A percentile compares a stretch with the other conserved stretches of the same genome.
Evolutionary conservation across 2,797 vertebrate genomes (phyloP).

Genomic region (Sebastes umbrosus): DNA sequence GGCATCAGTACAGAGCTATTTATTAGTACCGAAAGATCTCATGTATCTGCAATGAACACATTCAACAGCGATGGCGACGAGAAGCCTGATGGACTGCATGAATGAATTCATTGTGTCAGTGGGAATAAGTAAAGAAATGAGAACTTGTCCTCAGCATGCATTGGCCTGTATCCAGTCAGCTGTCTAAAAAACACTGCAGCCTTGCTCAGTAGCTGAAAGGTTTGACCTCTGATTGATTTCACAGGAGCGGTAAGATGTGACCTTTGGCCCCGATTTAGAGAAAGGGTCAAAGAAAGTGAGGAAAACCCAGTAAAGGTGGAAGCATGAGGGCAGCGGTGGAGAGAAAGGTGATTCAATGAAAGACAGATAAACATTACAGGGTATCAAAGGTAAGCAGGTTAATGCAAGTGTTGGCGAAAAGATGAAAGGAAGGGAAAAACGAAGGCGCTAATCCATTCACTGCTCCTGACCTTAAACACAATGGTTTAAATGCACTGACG

Average conservation of each 20-base stretch:
- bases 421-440: constrained; percentile 13
- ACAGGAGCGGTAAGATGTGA: constrained; percentile 31
- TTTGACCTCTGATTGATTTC: constrained; percentile 50
- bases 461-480: constrained; percentile 17
- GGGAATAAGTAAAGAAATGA: constrained; percentile 37
- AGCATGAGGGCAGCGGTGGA: neutral
- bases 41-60: constrained; percentile 22
- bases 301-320: neutral
- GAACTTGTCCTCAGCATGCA: constrained; percentile 13
- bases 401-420: constrained; percentile 22
- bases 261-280: constrained; percentile 34
- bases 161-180: constrained; percentile 23
- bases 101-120: constrained; percentile 30
- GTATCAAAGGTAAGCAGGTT: constrained; percentile 5
- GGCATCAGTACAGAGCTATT: constrained; percentile 2
- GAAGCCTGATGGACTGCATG: constrained; percentile 22
- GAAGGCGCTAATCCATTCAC: constrained; percentile 7
- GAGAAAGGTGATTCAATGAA: constrained; percentile 4
- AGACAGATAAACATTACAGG: constrained; percentile 10
- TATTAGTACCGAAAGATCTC: constrained; percentile 36
- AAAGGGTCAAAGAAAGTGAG: constrained; percentile 23
- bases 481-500: neutral
- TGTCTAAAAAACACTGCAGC: constrained; percentile 20
- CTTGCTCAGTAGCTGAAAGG: constrained; percentile 3
- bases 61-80: constrained; percentile 23